Conservation (phyloP, 2,797 vertebrate genomes). For the Myotis daubentonii region DNA sequence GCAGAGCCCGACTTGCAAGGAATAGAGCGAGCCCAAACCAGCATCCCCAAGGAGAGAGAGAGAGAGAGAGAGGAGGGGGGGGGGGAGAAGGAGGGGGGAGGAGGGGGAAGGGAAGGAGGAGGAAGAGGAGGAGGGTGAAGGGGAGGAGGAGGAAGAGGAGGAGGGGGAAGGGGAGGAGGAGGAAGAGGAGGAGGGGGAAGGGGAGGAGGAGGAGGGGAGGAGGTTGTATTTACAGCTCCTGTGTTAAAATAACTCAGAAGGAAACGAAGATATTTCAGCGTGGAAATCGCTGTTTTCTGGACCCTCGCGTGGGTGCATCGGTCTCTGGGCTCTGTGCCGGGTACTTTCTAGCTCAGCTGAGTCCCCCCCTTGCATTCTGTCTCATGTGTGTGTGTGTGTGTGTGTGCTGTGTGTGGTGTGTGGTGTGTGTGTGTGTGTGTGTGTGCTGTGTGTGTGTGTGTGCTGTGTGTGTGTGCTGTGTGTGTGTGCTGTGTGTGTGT, state of each 20-base stretch:
- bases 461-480: background rate
- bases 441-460: too few relatives aligned
- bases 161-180: too few relatives aligned
- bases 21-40: slow-evolving; percentile 39
- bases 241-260: slow-evolving; percentile 60
- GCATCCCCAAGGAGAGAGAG: background rate
- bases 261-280: slow-evolving; percentile 2
- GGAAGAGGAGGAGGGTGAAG: too few relatives aligned
- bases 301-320: background rate
- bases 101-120: background rate
- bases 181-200: too few relatives aligned
- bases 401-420: background rate
- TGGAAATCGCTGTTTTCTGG: background rate
- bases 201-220: too few relatives aligned
- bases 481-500: background rate
- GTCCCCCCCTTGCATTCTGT: slow-evolving; percentile 54
- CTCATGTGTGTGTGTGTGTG: slow-evolving; percentile 45
- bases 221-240: slow-evolving; percentile 52
- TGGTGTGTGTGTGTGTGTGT: too few relatives aligned
- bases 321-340: slow-evolving; percentile 28
- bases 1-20: background rate
- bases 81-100: too few relatives aligned
- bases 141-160: too few relatives aligned
- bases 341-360: slow-evolving; percentile 68
- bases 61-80: background rate